Evolutionary conservation across 92 coral and sea anemone species (phyloP).

Genomic region (Epizoanthus ramosus): DNA sequence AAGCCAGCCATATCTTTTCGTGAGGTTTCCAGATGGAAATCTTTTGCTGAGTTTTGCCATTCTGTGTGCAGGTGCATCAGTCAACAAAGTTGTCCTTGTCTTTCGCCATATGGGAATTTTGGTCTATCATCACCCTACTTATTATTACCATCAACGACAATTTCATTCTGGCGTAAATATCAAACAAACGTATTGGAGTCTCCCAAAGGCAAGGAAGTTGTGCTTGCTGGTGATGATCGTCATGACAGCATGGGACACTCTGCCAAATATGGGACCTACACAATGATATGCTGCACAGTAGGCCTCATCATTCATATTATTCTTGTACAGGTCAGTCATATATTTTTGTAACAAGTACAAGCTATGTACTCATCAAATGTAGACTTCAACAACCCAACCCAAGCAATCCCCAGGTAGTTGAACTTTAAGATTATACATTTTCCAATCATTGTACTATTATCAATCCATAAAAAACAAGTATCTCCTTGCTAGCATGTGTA

Average conservation of each 20-base stretch:
- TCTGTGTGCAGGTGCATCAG: slow-evolving; percentile 65
- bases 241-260: slow-evolving; percentile 76
- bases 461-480: too few species aligned
- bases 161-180: slow-evolving; percentile 51
- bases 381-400: too few species aligned
- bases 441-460: too few species aligned
- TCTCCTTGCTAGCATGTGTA: too few species aligned
- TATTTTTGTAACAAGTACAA: too few species aligned
- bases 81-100: slow-evolving; percentile 61
- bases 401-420: too few species aligned
- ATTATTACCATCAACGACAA: slow-evolving; percentile 63
- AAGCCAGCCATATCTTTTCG: slow-evolving; percentile 67
- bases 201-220: slow-evolving; percentile 48
- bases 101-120: slow-evolving; percentile 59
- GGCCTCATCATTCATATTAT: slow-evolving; percentile 51
- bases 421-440: too few species aligned
- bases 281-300: slow-evolving; percentile 62
- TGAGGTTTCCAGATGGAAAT: slow-evolving; percentile 62
- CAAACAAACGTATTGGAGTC: slow-evolving; percentile 44
- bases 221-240: slow-evolving; percentile 66
- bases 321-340: slow-evolving; percentile 47
- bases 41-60: slow-evolving; percentile 62
- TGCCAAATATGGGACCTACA: slow-evolving; percentile 67
- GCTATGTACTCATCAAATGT: too few species aligned
- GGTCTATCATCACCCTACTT: slow-evolving; percentile 52